Base-by-base conservation (phyloP, 2,113 vertebrate species). In the Dicerorhinus sumatrensis region DNA sequence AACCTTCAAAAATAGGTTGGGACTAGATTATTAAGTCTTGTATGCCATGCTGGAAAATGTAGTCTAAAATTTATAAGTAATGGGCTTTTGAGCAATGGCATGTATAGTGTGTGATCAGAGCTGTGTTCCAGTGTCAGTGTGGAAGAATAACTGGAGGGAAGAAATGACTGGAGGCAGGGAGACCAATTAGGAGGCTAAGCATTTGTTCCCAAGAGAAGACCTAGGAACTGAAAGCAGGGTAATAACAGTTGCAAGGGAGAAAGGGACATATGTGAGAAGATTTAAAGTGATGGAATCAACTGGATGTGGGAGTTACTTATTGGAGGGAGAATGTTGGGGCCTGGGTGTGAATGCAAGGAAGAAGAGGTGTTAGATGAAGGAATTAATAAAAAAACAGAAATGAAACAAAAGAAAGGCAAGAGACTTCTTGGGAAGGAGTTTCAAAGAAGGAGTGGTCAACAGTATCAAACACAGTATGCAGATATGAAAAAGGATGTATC, bases 141-240 rank as follows among this genome's bases (percentile, higher is more conserved):
- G 79, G 89, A 95, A 62, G 63, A 76, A 96, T 77, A 79, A 82
- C 46, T 87, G 17, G 27, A 92, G 48, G 21, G 77, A 90, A 31
- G 70, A 82, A 69, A 86, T 36, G 33, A 96, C 62, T 91, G 86
- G 60, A 76, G 10, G 33, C 27, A 91, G 65, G 54, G 39, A 94
- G 94, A 95, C 79, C 69, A 94, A 92, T 90, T 51, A 58, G 58
- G 27, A 97, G 80, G 51, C 31, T 92, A 91, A 94, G 42, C 86
- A 77, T 89, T 58, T 56, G 63, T 92, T 83, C 42, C 62, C 21
- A 46, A 23, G 79, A 93, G 72, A 91, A 95, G 33, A 69, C 18
- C 69, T 1, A 77, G 65, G 70, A 82, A 86, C 62, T 83, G 67
- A 96, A 96, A 89, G 18, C 72, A 96, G 16, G 42, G 33, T 72